Evolutionary conservation across 2,113 vertebrate genomes (phyloP), one percentile per base, ranked within the genome.

Genomic region (Donacobius atricapilla): DNA sequence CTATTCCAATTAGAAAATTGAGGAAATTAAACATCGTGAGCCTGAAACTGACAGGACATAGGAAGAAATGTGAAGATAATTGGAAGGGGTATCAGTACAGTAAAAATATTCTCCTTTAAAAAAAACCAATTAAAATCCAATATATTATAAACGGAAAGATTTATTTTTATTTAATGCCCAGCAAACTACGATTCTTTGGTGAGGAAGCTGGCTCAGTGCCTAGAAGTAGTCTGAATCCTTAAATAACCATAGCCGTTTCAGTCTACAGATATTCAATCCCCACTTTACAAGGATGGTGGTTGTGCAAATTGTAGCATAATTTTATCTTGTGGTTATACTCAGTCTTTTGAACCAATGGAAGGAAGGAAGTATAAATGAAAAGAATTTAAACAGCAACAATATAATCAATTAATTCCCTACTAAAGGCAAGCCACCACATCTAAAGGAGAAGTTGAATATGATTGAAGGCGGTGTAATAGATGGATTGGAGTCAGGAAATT

Each of bases 401-500:
- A 71, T 48, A 72, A 51, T 45, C 21, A 37, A 64, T 91, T 68
- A 45, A 85, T 85, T 77, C 16, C 22, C 31, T 61, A 22, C 6
- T 72, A 79, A 79, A 56, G 3, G 4, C 14, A 54, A 76, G 23
- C 27, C 25, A 76, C 15, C n/a, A 47, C 39, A 76, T 57, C 28
- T 47, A 88, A 87, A 93, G 39, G 28, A 90, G 30, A 89, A 92
- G 15, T 5, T 85, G 39, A 58, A 90, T 42, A 53, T 25, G 33
- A 89, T 72, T 60, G 61, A 97, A 93, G 77, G 31, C 53, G 45
- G 40, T 57, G 48, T 56, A 87, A 79, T 66, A 78, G 40, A 23
- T 95, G 78, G 75, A 95, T 20, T 72, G 20, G 78, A 93, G 66
- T 69, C 65, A 93, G 44, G 23, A 91, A 96, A 94, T 85, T 75